These are phyloP conservation scores for Gryon sp. DNA, from an alignment of 1,140 invertebrate species.

Conservation along the genomic window DNA sequence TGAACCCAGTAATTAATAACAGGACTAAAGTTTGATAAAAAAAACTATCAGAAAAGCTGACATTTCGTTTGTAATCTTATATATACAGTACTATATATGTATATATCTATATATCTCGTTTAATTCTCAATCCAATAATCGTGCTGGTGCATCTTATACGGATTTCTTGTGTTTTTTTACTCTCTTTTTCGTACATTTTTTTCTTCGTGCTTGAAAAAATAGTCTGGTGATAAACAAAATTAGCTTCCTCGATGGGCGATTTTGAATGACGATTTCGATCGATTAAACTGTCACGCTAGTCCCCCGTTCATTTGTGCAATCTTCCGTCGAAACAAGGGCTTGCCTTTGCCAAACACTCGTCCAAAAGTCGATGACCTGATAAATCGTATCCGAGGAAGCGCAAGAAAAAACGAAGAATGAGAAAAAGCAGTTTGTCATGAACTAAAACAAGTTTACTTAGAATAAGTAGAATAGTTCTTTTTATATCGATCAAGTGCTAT, in stretches of 20 bases:
- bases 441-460: slow-evolving; percentile 35
- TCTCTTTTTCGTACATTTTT: too few species aligned
- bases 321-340: slow-evolving; percentile 12
- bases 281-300: slow-evolving; percentile 19
- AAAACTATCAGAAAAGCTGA: too few species aligned
- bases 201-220: slow-evolving; percentile 42
- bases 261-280: neutral
- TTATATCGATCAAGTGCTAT: slow-evolving; percentile 53
- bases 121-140: slow-evolving; percentile 34
- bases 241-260: slow-evolving; percentile 7
- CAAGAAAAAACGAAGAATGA: neutral
- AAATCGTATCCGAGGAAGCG: neutral
- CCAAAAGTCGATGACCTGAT: slow-evolving; percentile 6
- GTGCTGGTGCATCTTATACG: slow-evolving; percentile 53
- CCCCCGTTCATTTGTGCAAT: slow-evolving; percentile 32
- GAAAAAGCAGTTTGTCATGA: slow-evolving; percentile 15
- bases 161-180: too few species aligned
- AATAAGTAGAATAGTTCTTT: slow-evolving; percentile 50
- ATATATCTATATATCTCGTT: slow-evolving; percentile 32
- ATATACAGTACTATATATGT: slow-evolving; percentile 40
- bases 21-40: too few species aligned
- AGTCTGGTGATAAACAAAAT: neutral
- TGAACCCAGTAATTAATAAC: neutral
- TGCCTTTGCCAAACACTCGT: slow-evolving; percentile 17
- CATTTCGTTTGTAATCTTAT: too few species aligned